Percentiles rank a stretch among this genome's conserved stretches.
phyloP scores from a whole-genome alignment of 1,140 invertebrate species.

The Cydia strobilella region DNA sequence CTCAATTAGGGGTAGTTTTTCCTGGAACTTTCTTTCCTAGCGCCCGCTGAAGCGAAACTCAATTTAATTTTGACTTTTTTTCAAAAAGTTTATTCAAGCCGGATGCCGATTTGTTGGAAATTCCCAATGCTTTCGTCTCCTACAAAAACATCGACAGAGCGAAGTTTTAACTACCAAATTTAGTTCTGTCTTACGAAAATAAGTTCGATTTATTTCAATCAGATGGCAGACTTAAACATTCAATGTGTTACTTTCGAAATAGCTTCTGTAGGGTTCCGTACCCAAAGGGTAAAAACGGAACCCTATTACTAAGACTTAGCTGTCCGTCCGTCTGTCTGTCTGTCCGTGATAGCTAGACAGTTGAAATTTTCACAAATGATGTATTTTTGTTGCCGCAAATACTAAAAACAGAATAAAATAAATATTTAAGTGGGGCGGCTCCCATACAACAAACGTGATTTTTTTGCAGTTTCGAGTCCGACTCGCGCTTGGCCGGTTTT shows the following conservation, averaged over 20 bases:
- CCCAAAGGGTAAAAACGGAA: no score
- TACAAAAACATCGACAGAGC: not conserved
- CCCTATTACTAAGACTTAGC: no score
- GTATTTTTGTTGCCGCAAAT: no score
- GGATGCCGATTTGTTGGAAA: not conserved
- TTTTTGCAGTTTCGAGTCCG: no score
- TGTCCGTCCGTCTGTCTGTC: no score
- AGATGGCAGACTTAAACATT: not conserved
- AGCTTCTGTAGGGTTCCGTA: no score
- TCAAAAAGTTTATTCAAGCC: not conserved
- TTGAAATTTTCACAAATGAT: no score
- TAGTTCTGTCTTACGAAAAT: not conserved
- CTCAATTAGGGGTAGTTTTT: slow-evolving; percentile 15
- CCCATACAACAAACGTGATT: no score
- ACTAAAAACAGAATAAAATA: no score
- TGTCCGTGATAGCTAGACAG: no score
- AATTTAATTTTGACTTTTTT: not conserved
- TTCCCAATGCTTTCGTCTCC: not conserved
- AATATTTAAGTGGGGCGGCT: no score
- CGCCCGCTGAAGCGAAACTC: not conserved
- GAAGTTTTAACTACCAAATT: slow-evolving; percentile 5
- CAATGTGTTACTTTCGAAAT: not conserved
- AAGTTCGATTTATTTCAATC: not conserved
- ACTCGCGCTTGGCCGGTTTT: no score
- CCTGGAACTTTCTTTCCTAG: slow-evolving; percentile 9